phyloP scores from a whole-genome alignment of 2,113 vertebrate genomes.

The Chroicocephalus ridibundus region DNA sequence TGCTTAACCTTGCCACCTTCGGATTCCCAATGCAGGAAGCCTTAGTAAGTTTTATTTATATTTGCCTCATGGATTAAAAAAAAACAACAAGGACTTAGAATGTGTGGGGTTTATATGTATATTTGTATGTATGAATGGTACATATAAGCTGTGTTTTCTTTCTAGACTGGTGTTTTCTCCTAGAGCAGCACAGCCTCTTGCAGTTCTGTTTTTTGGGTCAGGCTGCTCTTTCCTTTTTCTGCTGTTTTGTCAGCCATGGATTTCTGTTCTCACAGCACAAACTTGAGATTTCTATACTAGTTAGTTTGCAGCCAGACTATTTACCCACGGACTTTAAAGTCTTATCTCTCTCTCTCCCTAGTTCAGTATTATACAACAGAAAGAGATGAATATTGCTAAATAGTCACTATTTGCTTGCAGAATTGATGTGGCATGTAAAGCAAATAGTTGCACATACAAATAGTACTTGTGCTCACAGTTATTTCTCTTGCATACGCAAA shows the following conservation, averaged over 20 bases:
- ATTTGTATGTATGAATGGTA: not conserved
- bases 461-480: not conserved
- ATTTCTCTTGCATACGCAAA: conserved; percentile 24
- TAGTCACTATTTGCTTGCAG: conserved; percentile 36
- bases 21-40: not conserved
- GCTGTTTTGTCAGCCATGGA: not conserved
- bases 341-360: not conserved
- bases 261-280: not conserved
- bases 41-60: not conserved
- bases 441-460: conserved; percentile 32
- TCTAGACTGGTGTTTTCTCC: not conserved
- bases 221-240: not conserved
- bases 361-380: not conserved
- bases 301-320: not conserved
- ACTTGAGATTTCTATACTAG: not conserved
- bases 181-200: not conserved
- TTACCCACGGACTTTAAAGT: not conserved
- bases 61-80: not conserved
- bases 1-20: not conserved
- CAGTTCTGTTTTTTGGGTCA: not conserved
- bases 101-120: not conserved
- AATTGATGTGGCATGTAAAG: conserved; percentile 41
- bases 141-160: not conserved
- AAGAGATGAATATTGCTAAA: conserved; percentile 24
- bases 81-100: not conserved